These are phyloP conservation scores for Drosophila anceps DNA, from an alignment of 2,888 invertebrate genomes.

Conservation along the genomic window DNA sequence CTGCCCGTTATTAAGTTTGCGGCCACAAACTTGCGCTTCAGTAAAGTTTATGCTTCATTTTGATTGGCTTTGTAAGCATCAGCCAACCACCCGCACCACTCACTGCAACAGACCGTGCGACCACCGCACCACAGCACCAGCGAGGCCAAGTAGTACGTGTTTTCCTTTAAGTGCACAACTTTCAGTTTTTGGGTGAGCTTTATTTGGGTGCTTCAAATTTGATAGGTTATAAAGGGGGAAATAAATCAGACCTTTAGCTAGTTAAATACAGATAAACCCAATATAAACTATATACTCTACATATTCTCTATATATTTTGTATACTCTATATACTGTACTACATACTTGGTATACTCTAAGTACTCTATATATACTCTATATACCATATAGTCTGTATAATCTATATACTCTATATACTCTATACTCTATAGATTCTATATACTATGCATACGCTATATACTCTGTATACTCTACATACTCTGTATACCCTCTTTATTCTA, in stretches of 20 bases:
- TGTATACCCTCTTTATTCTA: background rate
- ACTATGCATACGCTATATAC: background rate
- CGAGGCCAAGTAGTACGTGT: background rate
- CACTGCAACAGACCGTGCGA: background rate
- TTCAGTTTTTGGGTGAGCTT: conserved; percentile 8
- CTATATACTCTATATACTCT: background rate
- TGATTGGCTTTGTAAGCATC: conserved; percentile 52
- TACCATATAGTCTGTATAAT: background rate
- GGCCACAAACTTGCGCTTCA: conserved; percentile 65
- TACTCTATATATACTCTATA: background rate
- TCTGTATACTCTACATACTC: background rate
- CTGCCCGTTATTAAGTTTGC: conserved; percentile 69
- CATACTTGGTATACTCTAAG: background rate
- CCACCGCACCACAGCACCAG: conserved; percentile 1
- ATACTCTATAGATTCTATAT: background rate
- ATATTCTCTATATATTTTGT: background rate
- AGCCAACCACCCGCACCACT: background rate
- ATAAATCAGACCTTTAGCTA: background rate
- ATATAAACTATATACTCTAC: background rate
- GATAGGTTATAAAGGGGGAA: conserved; percentile 1
- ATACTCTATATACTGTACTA: background rate
- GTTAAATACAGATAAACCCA: background rate
- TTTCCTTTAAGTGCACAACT: conserved; percentile 8
- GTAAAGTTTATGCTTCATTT: conserved; percentile 59
- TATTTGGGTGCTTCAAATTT: background rate